These are phyloP conservation scores for Mastacembelus armatus DNA, from an alignment of 2,797 vertebrate genomes.

Conservation along the genomic window DNA sequence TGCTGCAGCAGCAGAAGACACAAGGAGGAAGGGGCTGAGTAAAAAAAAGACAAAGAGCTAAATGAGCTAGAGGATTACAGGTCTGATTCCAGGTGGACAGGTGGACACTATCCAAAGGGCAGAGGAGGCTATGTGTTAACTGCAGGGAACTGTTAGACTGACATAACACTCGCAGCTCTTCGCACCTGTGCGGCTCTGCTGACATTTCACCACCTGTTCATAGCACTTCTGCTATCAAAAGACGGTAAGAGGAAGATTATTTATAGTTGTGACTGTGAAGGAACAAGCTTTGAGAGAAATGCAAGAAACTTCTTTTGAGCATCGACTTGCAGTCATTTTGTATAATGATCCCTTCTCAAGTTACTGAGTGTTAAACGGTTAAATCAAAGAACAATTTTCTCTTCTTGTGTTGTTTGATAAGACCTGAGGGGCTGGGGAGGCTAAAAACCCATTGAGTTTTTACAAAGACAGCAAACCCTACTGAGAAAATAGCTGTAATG, in stretches of 20 bases:
- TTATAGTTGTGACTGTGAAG: slow-evolving; percentile 36
- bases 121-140: neutral
- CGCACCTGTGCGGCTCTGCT: slow-evolving; percentile 43
- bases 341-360: neutral
- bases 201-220: slow-evolving; percentile 54
- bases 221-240: slow-evolving; percentile 30
- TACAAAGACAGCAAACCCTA: neutral
- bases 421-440: neutral
- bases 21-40: neutral
- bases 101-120: neutral
- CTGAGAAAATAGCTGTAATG: too few relatives aligned
- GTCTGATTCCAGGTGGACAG: too few relatives aligned
- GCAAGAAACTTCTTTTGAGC: neutral
- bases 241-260: slow-evolving; percentile 47
- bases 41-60: slow-evolving; percentile 11
- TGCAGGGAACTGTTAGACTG: slow-evolving; percentile 8
- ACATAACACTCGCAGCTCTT: slow-evolving; percentile 16
- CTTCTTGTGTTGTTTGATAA: neutral
- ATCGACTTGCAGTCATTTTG: neutral
- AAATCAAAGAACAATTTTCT: neutral
- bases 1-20: neutral
- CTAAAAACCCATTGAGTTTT: neutral
- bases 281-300: slow-evolving; percentile 6
- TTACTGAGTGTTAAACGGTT: neutral
- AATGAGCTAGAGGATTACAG: slow-evolving; percentile 15